These are phyloP conservation scores for Oenanthe oenanthe DNA, from an alignment of 2,113 vertebrate genomes.

Conservation along the genomic window DNA sequence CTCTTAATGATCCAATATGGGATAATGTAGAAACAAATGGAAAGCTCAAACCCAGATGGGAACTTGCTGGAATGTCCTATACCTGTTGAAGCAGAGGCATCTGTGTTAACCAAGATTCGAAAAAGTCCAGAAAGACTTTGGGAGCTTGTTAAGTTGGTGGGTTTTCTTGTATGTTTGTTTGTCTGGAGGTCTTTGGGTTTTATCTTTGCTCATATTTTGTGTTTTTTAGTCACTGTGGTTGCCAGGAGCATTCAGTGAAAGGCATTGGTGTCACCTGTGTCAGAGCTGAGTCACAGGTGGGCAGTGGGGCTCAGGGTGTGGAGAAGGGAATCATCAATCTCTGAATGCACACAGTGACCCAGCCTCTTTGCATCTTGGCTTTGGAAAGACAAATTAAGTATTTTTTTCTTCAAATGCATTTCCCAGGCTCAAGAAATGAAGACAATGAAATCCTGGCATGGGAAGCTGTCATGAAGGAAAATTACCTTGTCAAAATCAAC, in stretches of 20 bases:
- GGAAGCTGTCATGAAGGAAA: conserved; percentile 86
- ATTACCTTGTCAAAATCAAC: conserved; percentile 81
- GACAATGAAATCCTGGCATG: conserved; percentile 80
- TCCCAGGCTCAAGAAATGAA: conserved; percentile 75
- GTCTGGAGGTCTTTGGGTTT: accelerated
- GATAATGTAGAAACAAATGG: not conserved
- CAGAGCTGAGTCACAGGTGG: not conserved
- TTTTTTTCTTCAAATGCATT: not conserved
- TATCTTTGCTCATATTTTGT: not conserved
- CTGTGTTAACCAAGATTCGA: not conserved
- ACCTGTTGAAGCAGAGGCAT: not conserved
- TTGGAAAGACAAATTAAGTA: not conserved
- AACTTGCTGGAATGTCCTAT: not conserved
- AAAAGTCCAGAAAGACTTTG: not conserved
- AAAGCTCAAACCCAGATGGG: not conserved
- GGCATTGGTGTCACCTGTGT: not conserved
- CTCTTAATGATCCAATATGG: not conserved
- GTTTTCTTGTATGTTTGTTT: not conserved
- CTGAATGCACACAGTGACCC: not conserved
- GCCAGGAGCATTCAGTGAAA: not conserved
- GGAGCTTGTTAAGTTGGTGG: not conserved
- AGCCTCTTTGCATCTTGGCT: not conserved
- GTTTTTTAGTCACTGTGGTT: not conserved
- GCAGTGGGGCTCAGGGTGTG: not conserved
- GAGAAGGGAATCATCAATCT: not conserved